A percentile compares a stretch with the other conserved stretches of the same genome.
These are phyloP conservation scores for Trissolcus basalis DNA, from an alignment of 1,140 invertebrate species.

Conservation along the genomic window DNA sequence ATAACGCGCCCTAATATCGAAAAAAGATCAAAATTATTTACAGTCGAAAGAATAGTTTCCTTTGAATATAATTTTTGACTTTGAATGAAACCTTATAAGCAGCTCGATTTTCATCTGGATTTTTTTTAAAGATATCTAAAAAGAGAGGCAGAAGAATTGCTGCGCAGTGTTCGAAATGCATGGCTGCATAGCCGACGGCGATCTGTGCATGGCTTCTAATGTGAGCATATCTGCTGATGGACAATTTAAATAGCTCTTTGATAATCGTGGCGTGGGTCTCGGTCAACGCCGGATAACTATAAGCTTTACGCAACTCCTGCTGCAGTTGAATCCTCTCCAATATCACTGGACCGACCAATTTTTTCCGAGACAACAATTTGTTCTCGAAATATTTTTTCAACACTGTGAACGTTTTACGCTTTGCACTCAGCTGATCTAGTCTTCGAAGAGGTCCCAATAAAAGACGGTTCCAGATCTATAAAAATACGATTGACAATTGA, in stretches of 20 bases:
- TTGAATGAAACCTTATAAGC: slow-evolving; percentile 80
- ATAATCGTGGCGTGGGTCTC: slow-evolving; percentile 80
- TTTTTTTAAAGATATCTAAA: slow-evolving; percentile 78
- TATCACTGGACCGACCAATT: slow-evolving; percentile 80
- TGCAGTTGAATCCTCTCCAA: slow-evolving; percentile 81
- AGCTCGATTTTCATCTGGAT: slow-evolving; percentile 81
- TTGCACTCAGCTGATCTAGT: slow-evolving; percentile 76
- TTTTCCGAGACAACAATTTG: slow-evolving; percentile 79
- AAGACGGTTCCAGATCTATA: slow-evolving; percentile 79
- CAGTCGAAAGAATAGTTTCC: too few species aligned
- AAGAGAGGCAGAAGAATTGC: slow-evolving; percentile 78
- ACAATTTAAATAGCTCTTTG: slow-evolving; percentile 80
- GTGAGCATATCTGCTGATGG: slow-evolving; percentile 83
- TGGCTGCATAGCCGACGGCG: slow-evolving; percentile 76
- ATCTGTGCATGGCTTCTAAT: slow-evolving; percentile 81
- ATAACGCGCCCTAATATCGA: slow-evolving; percentile 82
- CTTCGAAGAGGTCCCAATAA: slow-evolving; percentile 78
- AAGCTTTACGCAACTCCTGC: slow-evolving; percentile 79
- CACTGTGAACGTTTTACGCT: slow-evolving; percentile 79
- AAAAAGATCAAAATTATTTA: too few species aligned
- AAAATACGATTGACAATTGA: slow-evolving; percentile 11
- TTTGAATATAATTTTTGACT: not conserved
- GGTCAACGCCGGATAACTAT: slow-evolving; percentile 73
- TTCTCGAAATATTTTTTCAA: slow-evolving; percentile 81
- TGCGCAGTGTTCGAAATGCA: slow-evolving; percentile 80